These are phyloP conservation scores for Amphiprion percula DNA, from an alignment of 2,113 vertebrate genomes.

Conservation along the genomic window DNA sequence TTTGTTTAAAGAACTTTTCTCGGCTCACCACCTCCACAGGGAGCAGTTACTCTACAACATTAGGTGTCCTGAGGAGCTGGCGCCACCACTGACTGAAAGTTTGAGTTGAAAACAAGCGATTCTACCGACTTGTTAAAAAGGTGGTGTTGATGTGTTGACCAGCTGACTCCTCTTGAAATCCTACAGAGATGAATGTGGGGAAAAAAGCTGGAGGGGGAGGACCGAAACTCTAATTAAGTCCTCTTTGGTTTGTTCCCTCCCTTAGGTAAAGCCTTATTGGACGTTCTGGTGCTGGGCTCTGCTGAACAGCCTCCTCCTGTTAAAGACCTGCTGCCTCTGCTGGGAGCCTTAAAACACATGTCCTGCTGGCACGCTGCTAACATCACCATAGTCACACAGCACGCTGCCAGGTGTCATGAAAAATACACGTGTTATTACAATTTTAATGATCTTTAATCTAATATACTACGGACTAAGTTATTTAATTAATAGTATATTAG, in stretches of 20 bases:
- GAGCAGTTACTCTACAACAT: conserved; percentile 9
- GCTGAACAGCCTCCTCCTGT: conserved; percentile 57
- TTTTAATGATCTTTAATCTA: too few species aligned
- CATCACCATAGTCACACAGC: conserved; percentile 66
- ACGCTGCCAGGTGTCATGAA: conserved; percentile 54
- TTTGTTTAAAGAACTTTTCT: conserved; percentile 8
- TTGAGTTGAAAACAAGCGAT: not conserved
- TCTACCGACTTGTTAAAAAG: not conserved
- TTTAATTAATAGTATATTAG: too few species aligned
- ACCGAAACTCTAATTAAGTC: not conserved
- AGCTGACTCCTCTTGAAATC: not conserved
- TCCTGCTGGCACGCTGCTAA: conserved; percentile 77
- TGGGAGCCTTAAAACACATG: conserved; percentile 80
- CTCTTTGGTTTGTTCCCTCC: conserved; percentile 1
- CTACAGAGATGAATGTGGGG: not conserved
- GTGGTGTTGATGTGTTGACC: not conserved
- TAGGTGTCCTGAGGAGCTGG: not conserved
- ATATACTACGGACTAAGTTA: too few species aligned
- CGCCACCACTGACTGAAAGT: conserved; percentile 4
- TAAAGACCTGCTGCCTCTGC: conserved; percentile 73
- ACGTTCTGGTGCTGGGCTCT: conserved; percentile 69
- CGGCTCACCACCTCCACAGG: conserved; percentile 1
- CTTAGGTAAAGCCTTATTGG: conserved; percentile 77
- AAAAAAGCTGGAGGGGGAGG: not conserved
- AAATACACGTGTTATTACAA: not conserved